Evolutionary conservation across 2,113 vertebrate species (phyloP).

Genomic region (Probosciger aterrimus): DNA sequence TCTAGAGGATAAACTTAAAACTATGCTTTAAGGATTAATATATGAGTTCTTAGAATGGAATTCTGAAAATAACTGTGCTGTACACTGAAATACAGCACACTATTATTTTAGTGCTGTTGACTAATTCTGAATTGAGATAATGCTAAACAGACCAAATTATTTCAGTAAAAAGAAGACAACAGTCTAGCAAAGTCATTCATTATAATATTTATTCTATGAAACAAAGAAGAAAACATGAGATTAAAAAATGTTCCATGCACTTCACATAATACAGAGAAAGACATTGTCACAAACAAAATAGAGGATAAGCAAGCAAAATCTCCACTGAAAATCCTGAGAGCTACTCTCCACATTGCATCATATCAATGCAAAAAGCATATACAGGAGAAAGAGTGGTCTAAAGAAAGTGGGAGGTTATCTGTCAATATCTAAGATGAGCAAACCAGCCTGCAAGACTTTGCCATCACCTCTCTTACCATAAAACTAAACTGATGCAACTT

Average conservation of each 20-base stretch:
- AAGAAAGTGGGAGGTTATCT: background rate
- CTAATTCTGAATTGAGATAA: background rate
- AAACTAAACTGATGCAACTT: background rate
- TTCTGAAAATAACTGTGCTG: background rate
- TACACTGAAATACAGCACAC: background rate
- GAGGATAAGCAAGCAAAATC: background rate
- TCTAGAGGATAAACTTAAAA: background rate
- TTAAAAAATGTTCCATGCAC: background rate
- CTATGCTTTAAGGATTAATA: background rate
- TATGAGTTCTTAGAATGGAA: background rate
- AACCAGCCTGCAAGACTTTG: background rate
- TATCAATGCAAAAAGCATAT: background rate
- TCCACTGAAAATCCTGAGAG: background rate
- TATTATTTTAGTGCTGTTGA: background rate
- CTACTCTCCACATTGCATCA: background rate
- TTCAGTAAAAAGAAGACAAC: conserved; percentile 15
- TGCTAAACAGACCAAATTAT: background rate
- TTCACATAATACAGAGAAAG: conserved; percentile 22
- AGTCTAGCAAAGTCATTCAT: background rate
- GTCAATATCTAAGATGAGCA: background rate
- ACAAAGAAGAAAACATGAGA: background rate
- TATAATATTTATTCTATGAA: conserved; percentile 35
- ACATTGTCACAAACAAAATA: background rate
- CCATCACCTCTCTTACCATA: background rate
- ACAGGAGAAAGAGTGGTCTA: background rate